phyloP scores from a whole-genome alignment of 2,113 vertebrate genomes.

The Trachemys scripta region DNA sequence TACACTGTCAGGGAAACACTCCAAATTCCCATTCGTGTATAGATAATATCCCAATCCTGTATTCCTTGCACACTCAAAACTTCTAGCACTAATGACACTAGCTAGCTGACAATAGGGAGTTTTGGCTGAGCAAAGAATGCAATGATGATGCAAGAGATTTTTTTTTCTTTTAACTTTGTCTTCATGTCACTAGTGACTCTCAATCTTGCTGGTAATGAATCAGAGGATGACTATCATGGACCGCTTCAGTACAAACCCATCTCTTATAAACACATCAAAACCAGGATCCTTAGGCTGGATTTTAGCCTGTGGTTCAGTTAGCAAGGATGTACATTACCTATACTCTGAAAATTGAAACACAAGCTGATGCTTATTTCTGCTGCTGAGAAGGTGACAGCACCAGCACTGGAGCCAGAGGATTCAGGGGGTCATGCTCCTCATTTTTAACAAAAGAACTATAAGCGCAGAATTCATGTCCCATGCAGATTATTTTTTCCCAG shows the following conservation, averaged over 20 bases:
- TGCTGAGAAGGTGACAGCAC: conserved; percentile 32
- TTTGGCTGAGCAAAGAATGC: accelerated
- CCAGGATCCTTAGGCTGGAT: conserved; percentile 46
- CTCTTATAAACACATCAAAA: conserved; percentile 58
- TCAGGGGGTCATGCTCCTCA: background rate
- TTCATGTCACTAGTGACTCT: background rate
- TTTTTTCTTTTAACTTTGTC: background rate
- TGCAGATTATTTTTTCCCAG: background rate
- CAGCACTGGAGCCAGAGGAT: too few species aligned
- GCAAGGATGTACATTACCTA: conserved; percentile 43
- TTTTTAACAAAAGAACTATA: background rate
- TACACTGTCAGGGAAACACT: background rate
- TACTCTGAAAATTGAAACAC: conserved; percentile 52
- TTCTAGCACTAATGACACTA: background rate
- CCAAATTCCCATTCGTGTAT: background rate
- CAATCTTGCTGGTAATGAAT: conserved; percentile 26
- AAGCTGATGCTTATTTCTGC: conserved; percentile 41
- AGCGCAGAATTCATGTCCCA: background rate
- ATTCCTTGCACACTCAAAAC: background rate
- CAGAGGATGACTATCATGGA: background rate
- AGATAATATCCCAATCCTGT: background rate
- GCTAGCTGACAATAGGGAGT: background rate
- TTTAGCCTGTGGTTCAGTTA: conserved; percentile 42
- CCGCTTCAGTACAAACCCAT: conserved; percentile 15
- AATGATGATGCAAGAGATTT: background rate